Evolutionary conservation across 2,888 invertebrate species (phyloP).

Genomic region (Aethes cnicana): DNA sequence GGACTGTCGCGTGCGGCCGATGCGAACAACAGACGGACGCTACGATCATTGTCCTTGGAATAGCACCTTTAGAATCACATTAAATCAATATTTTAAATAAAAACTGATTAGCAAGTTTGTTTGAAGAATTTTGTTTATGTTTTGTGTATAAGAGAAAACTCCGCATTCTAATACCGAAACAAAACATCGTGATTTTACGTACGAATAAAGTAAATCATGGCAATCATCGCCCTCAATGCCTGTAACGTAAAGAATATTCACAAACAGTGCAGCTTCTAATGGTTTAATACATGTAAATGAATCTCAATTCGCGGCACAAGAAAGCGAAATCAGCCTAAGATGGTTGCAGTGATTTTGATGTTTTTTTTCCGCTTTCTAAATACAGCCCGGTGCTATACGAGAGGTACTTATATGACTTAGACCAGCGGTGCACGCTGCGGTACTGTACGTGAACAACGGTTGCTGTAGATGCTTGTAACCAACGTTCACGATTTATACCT

Average conservation of each 20-base stretch:
- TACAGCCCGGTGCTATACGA: conserved; percentile 47
- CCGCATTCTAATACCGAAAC: too few relatives aligned
- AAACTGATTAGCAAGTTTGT: too few relatives aligned
- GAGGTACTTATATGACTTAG: conserved; percentile 34
- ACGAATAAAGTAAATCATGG: too few relatives aligned
- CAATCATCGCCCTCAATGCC: conserved; percentile 31
- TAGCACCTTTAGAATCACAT: too few relatives aligned
- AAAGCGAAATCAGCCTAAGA: conserved; percentile 69
- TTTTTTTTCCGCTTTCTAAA: conserved; percentile 77
- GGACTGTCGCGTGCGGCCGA: too few relatives aligned
- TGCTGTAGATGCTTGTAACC: neutral
- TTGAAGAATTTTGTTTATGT: too few relatives aligned
- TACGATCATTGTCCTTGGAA: too few relatives aligned
- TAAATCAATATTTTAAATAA: too few relatives aligned
- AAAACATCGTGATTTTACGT: too few relatives aligned
- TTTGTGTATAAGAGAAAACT: too few relatives aligned
- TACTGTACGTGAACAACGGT: too few relatives aligned
- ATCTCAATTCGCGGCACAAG: conserved; percentile 44
- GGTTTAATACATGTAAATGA: conserved; percentile 59
- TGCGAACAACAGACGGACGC: too few relatives aligned
- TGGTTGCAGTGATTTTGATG: conserved; percentile 62
- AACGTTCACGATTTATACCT: neutral
- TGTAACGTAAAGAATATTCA: conserved; percentile 22
- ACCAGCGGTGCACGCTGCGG: conserved; percentile 9
- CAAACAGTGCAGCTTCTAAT: conserved; percentile 37